Base-by-base conservation (phyloP, 1,140 invertebrate species). In the Cydia fagiglandana region DNA sequence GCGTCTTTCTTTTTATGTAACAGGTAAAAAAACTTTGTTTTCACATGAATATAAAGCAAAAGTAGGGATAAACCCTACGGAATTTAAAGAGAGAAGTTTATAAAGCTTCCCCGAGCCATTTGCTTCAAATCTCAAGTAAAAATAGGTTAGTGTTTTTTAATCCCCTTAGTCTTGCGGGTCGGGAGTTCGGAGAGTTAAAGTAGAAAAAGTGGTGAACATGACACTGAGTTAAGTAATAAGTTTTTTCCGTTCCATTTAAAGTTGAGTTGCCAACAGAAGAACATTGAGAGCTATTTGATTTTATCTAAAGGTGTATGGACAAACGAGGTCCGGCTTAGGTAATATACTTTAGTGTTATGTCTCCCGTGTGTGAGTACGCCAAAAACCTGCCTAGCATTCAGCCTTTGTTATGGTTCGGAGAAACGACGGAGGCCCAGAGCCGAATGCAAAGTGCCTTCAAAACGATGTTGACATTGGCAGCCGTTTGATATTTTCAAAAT, bases 351-450 rank as follows among this genome's bases (percentile, higher is more conserved):
- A 56, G 64, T 56, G 15, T 17, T 56, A 56, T 56, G n/a, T 56
- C 13, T 61, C 20, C n/a, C n/a, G 50, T 61, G 56, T 61, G 15
- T 17, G 53, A n/a, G 64, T 70, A 70, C 66, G 34, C 66, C 66
- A 45, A 70, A 70, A 38, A 38, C 66, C 64, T 68, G 28, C 64
- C 28, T 68, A 38, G 30, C 13, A 34, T 70, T 10, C n/a, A 45
- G 80, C 81, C 78, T 88, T 88, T 89, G 87, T 89, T 86, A 87
- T 81, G 81, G 82, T 89, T 89, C 88, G 85, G 76, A 82, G 87
- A 89, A 91, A 75, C 83, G 66, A 79, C 80, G 83, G 80, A 84
- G 77, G 81, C 82, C 81, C 80, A 83, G 82, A 70, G 78, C 78
- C 81, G 87, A 81, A 88, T 88, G 83, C 86, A 85, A 89, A 88